phyloP scores from a whole-genome alignment of 1,140 invertebrate species.

The Achatina immaculata region DNA sequence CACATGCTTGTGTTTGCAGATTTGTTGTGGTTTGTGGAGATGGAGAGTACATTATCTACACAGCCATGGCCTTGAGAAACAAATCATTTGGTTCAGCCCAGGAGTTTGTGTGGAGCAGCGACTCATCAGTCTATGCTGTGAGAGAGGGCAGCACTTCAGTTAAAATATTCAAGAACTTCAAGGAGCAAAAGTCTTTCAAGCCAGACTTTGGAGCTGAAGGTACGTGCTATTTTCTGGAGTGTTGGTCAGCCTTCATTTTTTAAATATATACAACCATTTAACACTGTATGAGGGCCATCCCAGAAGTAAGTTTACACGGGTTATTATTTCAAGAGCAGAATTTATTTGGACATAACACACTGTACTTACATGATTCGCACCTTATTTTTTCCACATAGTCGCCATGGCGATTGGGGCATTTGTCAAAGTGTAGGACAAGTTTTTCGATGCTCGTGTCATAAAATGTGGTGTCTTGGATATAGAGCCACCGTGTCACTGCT shows the following conservation, averaged over 20 bases:
- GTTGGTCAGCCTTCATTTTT: background rate
- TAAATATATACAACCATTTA: too few relatives aligned
- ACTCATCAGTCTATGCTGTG: constrained; percentile 94
- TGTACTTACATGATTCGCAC: too few relatives aligned
- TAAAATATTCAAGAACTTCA: constrained; percentile 98
- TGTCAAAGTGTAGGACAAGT: too few relatives aligned
- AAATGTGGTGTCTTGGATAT: too few relatives aligned
- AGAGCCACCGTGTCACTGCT: too few relatives aligned
- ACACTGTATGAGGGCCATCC: too few relatives aligned
- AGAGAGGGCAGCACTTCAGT: constrained; percentile 91
- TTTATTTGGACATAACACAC: too few relatives aligned
- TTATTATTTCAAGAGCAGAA: too few relatives aligned
- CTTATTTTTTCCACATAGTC: too few relatives aligned
- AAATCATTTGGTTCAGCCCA: constrained; percentile 98
- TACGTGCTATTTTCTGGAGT: constrained; percentile 46
- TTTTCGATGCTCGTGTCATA: too few relatives aligned
- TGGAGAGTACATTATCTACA: constrained; percentile 99
- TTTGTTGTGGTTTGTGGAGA: constrained; percentile 99
- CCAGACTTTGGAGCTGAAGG: constrained; percentile 95
- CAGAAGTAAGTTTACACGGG: too few relatives aligned
- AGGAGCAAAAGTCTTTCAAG: constrained; percentile 94
- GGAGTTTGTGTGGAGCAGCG: constrained; percentile 98
- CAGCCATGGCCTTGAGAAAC: constrained; percentile 97
- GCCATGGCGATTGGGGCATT: too few relatives aligned
- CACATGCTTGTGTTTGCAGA: constrained; percentile 68